These are phyloP conservation scores for Ormia ochracea DNA, from an alignment of 2,888 invertebrate species.

Conservation along the genomic window DNA sequence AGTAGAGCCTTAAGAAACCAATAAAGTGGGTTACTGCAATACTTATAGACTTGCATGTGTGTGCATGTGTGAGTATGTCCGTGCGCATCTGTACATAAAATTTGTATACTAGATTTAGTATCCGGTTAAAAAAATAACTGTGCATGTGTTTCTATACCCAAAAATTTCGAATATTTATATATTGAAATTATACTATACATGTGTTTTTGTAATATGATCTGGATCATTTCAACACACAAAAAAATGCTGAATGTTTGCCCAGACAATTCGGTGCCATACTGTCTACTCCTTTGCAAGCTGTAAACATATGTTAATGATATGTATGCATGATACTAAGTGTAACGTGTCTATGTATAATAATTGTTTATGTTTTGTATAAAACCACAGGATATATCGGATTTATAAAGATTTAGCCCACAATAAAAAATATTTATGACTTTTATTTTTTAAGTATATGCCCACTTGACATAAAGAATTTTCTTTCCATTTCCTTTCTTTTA, in stretches of 20 bases:
- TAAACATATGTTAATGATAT: slow-evolving; percentile 3
- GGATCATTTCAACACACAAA: slow-evolving; percentile 18
- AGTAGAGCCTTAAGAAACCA: slow-evolving; percentile 30
- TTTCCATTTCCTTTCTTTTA: no score
- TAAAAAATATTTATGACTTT: background rate
- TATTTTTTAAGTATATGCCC: no score
- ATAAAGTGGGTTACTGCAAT: slow-evolving; percentile 63
- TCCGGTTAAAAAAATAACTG: slow-evolving; percentile 13
- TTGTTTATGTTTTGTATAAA: slow-evolving; percentile 29
- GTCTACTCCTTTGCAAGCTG: slow-evolving; percentile 52
- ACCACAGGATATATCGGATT: slow-evolving; percentile 35
- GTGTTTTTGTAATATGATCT: slow-evolving; percentile 67
- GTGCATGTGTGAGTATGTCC: no score
- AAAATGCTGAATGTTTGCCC: slow-evolving; percentile 12
- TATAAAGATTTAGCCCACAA: background rate
- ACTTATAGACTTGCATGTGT: background rate
- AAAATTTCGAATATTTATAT: slow-evolving; percentile 4
- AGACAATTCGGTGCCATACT: slow-evolving; percentile 64
- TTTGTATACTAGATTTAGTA: slow-evolving; percentile 34
- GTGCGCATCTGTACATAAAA: no score
- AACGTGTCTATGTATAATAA: background rate
- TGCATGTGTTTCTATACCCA: slow-evolving; percentile 34
- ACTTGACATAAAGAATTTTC: slow-evolving; percentile 18
- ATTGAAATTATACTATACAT: slow-evolving; percentile 4
- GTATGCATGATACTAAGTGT: background rate